Percentiles rank a stretch among this genome's conserved stretches.
Conservation (phyloP, 2,888 invertebrate species). For the Iphiclides podalirius region DNA sequence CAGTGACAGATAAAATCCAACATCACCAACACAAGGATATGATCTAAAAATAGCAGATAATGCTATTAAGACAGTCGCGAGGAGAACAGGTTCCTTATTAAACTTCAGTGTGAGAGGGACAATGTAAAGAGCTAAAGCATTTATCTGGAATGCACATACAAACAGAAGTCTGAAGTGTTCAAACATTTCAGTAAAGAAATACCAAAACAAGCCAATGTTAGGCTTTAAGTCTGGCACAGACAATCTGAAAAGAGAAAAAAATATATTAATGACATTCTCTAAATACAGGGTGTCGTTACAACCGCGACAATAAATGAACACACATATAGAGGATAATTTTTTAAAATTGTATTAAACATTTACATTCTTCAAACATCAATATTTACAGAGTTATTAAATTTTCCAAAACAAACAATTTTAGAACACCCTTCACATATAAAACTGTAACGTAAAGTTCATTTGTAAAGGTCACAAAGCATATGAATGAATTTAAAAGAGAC, state of each 20-base stretch:
- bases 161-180: conserved; percentile 98
- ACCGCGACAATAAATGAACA: too few species aligned
- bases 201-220: conserved; percentile 99
- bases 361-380: too few species aligned
- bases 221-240: conserved; percentile 96
- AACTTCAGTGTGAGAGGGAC: conserved; percentile 91
- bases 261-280: too few species aligned
- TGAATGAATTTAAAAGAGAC: too few species aligned
- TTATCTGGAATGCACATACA: conserved; percentile 97
- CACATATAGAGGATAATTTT: too few species aligned
- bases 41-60: conserved; percentile 95
- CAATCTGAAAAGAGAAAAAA: conserved; percentile 82
- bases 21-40: conserved; percentile 97
- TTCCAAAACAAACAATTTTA: too few species aligned
- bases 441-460: too few species aligned
- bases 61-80: conserved; percentile 89
- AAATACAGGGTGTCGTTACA: too few species aligned
- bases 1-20: conserved; percentile 93
- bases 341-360: too few species aligned
- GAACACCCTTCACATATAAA: too few species aligned
- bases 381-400: too few species aligned
- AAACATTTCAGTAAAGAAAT: conserved; percentile 99
- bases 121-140: conserved; percentile 94
- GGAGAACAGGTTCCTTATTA: conserved; percentile 87
- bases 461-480: too few species aligned